These are phyloP conservation scores for Scolopax rusticola DNA, from an alignment of 2,797 vertebrate species.

Conservation along the genomic window DNA sequence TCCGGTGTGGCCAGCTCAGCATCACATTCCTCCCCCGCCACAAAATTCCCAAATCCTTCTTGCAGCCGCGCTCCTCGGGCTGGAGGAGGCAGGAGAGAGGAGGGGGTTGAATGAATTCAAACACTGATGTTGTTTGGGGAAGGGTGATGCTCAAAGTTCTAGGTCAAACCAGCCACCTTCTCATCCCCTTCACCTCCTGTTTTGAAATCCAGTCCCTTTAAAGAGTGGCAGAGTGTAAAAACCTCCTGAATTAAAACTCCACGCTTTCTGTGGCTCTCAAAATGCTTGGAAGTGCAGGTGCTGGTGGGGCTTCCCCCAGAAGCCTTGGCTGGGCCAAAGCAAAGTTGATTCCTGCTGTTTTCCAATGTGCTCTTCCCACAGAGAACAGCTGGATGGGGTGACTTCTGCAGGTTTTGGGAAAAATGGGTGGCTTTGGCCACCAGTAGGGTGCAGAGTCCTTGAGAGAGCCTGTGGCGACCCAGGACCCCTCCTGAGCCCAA, in stretches of 20 bases:
- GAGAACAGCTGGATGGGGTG: background rate
- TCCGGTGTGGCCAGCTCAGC: background rate
- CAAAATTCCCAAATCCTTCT: background rate
- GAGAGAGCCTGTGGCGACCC: background rate
- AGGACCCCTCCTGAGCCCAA: background rate
- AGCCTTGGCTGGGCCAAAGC: background rate
- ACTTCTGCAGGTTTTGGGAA: background rate
- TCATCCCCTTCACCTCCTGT: rapidly evolving
- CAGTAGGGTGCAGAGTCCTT: background rate
- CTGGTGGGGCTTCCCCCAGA: background rate
- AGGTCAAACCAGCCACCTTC: background rate
- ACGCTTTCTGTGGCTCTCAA: rapidly evolving
- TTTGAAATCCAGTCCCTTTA: background rate
- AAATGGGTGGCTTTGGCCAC: background rate
- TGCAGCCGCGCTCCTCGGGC: rapidly evolving
- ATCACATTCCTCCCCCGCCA: background rate
- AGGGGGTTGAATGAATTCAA: background rate
- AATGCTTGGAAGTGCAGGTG: background rate
- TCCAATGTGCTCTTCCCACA: rapidly evolving
- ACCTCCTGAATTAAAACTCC: background rate
- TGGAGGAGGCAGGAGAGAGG: background rate
- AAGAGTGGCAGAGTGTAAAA: background rate
- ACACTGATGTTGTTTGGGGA: rapidly evolving
- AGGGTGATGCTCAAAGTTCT: background rate
- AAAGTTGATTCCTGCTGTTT: background rate